These are phyloP conservation scores for Neosilurus hyrtlii DNA, from an alignment of 2,797 vertebrate species.

Conservation along the genomic window DNA sequence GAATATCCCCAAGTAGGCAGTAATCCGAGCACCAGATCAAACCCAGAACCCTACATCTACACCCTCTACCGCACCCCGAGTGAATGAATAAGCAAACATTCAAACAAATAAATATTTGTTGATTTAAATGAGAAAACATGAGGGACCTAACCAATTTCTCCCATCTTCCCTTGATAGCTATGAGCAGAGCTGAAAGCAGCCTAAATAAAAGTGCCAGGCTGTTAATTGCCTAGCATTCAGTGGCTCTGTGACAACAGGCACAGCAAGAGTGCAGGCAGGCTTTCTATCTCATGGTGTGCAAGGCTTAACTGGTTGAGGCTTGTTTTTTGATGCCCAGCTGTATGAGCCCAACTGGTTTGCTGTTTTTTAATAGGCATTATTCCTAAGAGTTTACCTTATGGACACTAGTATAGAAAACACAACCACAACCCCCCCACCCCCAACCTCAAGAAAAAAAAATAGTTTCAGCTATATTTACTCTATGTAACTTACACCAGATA, in stretches of 20 bases:
- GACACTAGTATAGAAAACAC: too few relatives aligned
- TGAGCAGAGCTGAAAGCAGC: conserved; percentile 42
- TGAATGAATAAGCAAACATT: not conserved
- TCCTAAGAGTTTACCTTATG: too few relatives aligned
- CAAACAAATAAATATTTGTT: not conserved
- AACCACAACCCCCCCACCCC: too few relatives aligned
- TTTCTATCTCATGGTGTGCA: not conserved
- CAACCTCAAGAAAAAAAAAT: too few relatives aligned
- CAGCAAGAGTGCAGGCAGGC: conserved; percentile 9
- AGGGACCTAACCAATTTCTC: conserved; percentile 51
- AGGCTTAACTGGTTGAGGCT: not conserved
- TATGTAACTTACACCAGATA: too few relatives aligned
- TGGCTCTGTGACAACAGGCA: conserved; percentile 9
- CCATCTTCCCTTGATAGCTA: conserved; percentile 17
- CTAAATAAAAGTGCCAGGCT: conserved; percentile 32
- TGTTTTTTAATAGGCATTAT: not conserved
- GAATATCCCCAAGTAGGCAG: not conserved
- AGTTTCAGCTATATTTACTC: too few relatives aligned
- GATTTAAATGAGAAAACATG: conserved; percentile 32
- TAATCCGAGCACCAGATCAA: not conserved
- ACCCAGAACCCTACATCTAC: not conserved
- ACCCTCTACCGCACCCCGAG: not conserved
- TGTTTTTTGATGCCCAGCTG: not conserved
- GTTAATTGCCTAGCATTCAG: conserved; percentile 51
- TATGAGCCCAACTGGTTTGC: not conserved